Conservation (phyloP, 2,113 vertebrate species). For the Cisticola juncidis region DNA sequence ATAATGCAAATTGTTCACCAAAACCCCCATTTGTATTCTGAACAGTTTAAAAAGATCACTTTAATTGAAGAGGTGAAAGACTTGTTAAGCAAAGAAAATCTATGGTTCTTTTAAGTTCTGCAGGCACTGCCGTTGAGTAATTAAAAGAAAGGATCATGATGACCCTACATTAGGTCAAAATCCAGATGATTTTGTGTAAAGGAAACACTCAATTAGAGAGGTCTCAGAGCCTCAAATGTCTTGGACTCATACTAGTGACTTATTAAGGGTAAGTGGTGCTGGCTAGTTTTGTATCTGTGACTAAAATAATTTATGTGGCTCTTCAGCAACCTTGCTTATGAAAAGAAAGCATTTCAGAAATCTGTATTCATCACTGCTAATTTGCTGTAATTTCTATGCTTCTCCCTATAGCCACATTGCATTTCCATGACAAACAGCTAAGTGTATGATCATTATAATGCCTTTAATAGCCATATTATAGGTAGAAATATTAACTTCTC, state of each 20-base stretch:
- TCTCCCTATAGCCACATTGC: not conserved
- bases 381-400: slow-evolving; percentile 25
- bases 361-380: slow-evolving; percentile 3
- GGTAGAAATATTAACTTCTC: slow-evolving; percentile 56
- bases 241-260: not conserved
- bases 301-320: not conserved
- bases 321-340: not conserved
- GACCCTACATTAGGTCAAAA: slow-evolving; percentile 43
- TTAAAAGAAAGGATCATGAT: slow-evolving; percentile 45
- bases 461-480: slow-evolving; percentile 65
- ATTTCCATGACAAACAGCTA: slow-evolving; percentile 22
- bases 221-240: not conserved
- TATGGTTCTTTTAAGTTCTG: slow-evolving; percentile 17
- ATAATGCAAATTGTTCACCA: slow-evolving; percentile 32
- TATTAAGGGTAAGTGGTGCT: not conserved
- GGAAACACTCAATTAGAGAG: slow-evolving; percentile 32
- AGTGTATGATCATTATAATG: slow-evolving; percentile 4
- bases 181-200: slow-evolving; percentile 36
- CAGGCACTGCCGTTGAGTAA: not conserved
- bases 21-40: slow-evolving; percentile 14
- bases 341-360: slow-evolving; percentile 4
- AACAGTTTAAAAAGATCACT: slow-evolving; percentile 43
- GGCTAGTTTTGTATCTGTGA: not conserved
- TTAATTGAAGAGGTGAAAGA: slow-evolving; percentile 36
- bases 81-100: slow-evolving; percentile 39